These are phyloP conservation scores for Garra rufa DNA, from an alignment of 2,113 vertebrate species.

Conservation along the genomic window DNA sequence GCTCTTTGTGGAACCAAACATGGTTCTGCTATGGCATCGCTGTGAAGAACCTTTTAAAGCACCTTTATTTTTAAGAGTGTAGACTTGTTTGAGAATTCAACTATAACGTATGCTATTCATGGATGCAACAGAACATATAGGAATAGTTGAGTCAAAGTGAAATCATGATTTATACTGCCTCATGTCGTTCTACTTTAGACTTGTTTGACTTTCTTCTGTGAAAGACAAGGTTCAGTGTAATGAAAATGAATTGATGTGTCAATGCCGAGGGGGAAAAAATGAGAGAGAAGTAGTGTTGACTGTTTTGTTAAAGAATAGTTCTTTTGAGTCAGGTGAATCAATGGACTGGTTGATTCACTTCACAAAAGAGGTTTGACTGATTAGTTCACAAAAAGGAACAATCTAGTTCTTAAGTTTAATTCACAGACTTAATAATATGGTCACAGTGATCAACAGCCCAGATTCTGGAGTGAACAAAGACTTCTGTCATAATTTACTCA, in stretches of 20 bases:
- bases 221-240: too few relatives aligned
- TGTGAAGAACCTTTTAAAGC: too few relatives aligned
- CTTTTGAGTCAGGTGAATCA: neutral
- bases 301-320: neutral
- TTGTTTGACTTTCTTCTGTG: neutral
- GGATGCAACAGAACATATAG: neutral
- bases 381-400: neutral
- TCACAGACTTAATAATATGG: neutral
- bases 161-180: neutral
- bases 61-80: too few relatives aligned
- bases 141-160: neutral
- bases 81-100: neutral
- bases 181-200: neutral
- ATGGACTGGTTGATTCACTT: neutral
- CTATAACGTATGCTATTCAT: neutral
- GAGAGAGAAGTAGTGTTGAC: neutral
- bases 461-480: neutral
- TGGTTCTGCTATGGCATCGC: too few relatives aligned
- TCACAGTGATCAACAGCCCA: neutral
- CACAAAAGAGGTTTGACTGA: neutral
- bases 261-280: too few relatives aligned
- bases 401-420: neutral
- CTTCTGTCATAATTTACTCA: neutral
- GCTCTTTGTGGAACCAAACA: too few relatives aligned
- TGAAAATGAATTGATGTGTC: too few relatives aligned